A percentile compares a stretch with the other conserved stretches of the same genome.
phyloP scores from a whole-genome alignment of 2,113 vertebrate species.

The Tyto alba region DNA sequence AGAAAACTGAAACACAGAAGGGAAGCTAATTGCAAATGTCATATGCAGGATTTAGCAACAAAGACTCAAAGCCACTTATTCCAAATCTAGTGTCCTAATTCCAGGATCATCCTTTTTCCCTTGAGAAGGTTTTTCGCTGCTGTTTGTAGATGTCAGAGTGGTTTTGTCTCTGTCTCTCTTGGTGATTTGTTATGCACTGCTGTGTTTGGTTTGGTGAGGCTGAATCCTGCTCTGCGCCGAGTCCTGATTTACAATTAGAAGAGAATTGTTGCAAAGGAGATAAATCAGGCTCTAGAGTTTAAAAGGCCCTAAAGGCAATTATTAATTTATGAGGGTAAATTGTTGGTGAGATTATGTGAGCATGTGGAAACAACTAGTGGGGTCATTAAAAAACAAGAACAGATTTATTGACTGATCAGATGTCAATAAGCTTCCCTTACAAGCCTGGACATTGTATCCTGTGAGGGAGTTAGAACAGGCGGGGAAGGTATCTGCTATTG shows the following conservation, averaged over 20 bases:
- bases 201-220: not conserved
- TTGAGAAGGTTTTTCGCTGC: not conserved
- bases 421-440: slow-evolving; percentile 48
- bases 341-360: slow-evolving; percentile 11
- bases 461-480: not conserved
- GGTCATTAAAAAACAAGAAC: slow-evolving; percentile 26
- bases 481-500: not conserved
- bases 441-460: not conserved
- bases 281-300: not conserved
- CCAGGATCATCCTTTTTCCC: not conserved
- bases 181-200: too few species aligned
- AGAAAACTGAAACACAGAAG: not conserved
- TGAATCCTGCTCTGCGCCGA: not conserved
- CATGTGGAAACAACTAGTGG: not conserved
- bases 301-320: not conserved
- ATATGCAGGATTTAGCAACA: not conserved
- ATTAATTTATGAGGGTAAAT: slow-evolving; percentile 38
- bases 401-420: slow-evolving; percentile 32
- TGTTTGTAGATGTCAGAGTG: not conserved
- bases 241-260: not conserved
- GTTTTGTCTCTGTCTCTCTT: not conserved
- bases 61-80: not conserved
- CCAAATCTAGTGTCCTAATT: not conserved
- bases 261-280: not conserved
- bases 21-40: not conserved